phyloP scores from a whole-genome alignment of 2,113 vertebrate species.

The Glaucidium brasilianum region DNA sequence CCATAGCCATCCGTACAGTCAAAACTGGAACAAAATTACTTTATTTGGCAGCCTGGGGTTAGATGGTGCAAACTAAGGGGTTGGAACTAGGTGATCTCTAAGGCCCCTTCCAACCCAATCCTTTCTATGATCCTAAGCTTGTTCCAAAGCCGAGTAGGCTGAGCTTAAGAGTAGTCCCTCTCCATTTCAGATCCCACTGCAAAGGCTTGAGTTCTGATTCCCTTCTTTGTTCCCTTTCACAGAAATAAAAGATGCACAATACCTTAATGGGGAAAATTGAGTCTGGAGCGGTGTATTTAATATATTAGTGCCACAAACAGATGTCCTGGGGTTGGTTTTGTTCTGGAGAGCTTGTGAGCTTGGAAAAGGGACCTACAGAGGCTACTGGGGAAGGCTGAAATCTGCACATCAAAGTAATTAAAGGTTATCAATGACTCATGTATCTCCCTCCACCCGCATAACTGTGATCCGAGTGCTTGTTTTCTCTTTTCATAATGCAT shows the following conservation, averaged over 20 bases:
- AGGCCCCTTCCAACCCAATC: neutral
- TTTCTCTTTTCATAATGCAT: accelerated
- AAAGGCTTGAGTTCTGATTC: accelerated
- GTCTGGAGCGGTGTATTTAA: neutral
- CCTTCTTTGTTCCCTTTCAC: neutral
- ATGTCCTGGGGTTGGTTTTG: neutral
- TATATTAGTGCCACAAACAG: accelerated
- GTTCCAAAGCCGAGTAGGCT: neutral
- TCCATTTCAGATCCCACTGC: neutral
- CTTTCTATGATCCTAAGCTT: too few species aligned
- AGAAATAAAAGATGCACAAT: accelerated
- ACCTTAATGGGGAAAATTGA: neutral
- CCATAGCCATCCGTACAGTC: neutral
- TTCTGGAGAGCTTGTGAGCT: neutral
- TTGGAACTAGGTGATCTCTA: neutral
- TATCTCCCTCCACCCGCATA: neutral
- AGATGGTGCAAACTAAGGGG: neutral
- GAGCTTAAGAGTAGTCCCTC: neutral
- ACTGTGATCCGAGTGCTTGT: accelerated
- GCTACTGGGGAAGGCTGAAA: neutral
- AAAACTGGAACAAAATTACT: neutral
- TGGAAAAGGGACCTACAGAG: neutral
- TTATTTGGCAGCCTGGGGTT: neutral
- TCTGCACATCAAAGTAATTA: neutral
- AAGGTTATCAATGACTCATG: neutral